Conservation (phyloP, 2,113 vertebrate species). For the Nesoenas mayeri region DNA sequence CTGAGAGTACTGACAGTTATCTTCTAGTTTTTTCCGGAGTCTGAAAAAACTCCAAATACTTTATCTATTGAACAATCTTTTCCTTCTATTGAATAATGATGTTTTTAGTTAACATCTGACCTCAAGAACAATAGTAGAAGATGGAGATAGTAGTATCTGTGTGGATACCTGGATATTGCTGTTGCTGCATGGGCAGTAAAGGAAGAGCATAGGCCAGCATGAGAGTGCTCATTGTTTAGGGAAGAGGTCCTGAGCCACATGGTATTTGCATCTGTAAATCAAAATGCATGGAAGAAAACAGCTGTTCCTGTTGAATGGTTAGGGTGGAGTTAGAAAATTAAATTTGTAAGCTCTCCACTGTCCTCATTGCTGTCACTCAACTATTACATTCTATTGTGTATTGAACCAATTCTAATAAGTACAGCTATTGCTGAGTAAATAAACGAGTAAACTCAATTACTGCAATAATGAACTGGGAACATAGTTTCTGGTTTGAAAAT, state of each 20-base stretch:
- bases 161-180: fast-evolving
- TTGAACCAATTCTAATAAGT: neutral
- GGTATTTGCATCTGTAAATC: neutral
- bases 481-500: constrained; percentile 26
- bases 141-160: neutral
- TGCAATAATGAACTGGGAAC: constrained; percentile 18
- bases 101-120: neutral
- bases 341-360: neutral
- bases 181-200: neutral
- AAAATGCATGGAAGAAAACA: neutral
- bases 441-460: constrained; percentile 7
- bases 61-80: neutral
- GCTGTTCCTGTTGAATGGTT: neutral
- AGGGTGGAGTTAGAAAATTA: neutral
- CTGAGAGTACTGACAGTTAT: neutral
- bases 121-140: neutral
- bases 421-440: constrained; percentile 16
- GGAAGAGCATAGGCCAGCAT: fast-evolving
- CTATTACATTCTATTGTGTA: neutral
- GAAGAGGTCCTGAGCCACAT: neutral
- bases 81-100: neutral
- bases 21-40: neutral
- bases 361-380: neutral
- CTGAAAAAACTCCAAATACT: neutral
- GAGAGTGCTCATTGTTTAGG: neutral